Evolutionary conservation across 2,888 invertebrate species (phyloP).

Genomic region (Ypsolopha scabrella): DNA sequence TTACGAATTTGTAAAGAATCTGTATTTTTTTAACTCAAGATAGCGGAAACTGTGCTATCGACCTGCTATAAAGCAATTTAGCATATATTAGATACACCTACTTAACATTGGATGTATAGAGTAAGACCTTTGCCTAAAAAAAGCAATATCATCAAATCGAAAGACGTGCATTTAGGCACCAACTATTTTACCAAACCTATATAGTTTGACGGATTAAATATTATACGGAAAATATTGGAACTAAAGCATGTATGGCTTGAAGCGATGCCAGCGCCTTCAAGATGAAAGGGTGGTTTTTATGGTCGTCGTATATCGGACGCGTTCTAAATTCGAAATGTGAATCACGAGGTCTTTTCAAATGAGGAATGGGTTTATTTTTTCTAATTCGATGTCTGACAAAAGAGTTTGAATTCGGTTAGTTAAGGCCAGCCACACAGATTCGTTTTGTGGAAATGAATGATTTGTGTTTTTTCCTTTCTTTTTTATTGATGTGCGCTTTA

Average conservation of each 20-base stretch:
- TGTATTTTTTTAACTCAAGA: neutral
- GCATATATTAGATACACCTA: slow-evolving; percentile 11
- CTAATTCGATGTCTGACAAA: slow-evolving; percentile 24
- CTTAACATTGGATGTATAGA: slow-evolving; percentile 7
- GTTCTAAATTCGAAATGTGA: neutral
- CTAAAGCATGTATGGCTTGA: no score
- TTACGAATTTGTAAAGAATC: no score
- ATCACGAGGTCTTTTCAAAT: slow-evolving; percentile 15
- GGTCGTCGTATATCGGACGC: neutral
- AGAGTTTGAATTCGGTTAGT: slow-evolving; percentile 33
- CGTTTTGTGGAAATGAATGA: slow-evolving; percentile 13
- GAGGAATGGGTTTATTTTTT: slow-evolving; percentile 5
- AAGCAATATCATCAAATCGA: neutral
- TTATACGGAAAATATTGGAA: no score
- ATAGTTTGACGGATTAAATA: no score
- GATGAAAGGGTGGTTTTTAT: neutral
- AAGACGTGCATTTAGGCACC: neutral
- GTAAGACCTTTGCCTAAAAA: neutral
- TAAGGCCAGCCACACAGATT: slow-evolving; percentile 25
- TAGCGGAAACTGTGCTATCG: neutral
- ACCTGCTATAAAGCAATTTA: slow-evolving; percentile 5
- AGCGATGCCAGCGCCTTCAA: neutral
- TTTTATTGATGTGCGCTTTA: no score
- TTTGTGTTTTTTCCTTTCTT: neutral
- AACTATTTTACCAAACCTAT: neutral